phyloP scores from a whole-genome alignment of 1,140 invertebrate genomes.

The Trichomalopsis sarcophagae region DNA sequence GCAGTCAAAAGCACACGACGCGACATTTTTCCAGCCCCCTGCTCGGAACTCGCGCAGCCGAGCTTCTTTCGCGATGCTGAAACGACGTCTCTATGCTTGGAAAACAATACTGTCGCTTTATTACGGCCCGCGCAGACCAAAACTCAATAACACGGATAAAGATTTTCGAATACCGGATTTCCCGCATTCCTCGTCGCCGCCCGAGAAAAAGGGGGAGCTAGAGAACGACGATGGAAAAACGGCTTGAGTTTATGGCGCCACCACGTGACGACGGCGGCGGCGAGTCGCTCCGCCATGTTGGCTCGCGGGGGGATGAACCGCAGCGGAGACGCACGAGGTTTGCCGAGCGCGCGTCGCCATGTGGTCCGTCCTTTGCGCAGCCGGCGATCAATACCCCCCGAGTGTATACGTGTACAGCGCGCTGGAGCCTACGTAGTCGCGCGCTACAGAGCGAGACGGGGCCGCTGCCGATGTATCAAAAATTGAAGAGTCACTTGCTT shows the following conservation, averaged over 20 bases:
- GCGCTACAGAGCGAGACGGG: neutral
- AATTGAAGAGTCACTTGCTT: neutral
- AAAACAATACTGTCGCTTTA: neutral
- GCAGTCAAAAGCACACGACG: no score
- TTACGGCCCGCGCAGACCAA: slow-evolving; percentile 2
- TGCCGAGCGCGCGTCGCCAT: slow-evolving; percentile 63
- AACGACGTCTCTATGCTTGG: neutral
- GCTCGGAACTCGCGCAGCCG: neutral
- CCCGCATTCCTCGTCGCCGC: neutral
- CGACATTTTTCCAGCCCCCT: no score
- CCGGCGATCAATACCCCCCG: slow-evolving; percentile 39
- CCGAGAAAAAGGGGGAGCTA: neutral
- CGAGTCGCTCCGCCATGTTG: slow-evolving; percentile 58
- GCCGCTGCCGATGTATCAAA: neutral
- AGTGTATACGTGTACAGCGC: neutral
- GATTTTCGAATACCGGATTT: slow-evolving; percentile 25
- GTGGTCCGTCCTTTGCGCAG: slow-evolving; percentile 59
- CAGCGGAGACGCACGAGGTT: slow-evolving; percentile 59
- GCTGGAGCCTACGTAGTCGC: neutral
- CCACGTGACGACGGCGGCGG: slow-evolving; percentile 56
- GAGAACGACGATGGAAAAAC: neutral
- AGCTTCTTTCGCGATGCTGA: neutral
- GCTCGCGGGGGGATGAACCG: slow-evolving; percentile 42
- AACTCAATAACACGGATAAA: slow-evolving; percentile 37
- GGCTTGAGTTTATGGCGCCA: slow-evolving; percentile 49